A percentile compares a stretch with the other conserved stretches of the same genome.
These are phyloP conservation scores for Oxystoma pomonae DNA, from an alignment of 2,888 invertebrate genomes.

Conservation along the genomic window DNA sequence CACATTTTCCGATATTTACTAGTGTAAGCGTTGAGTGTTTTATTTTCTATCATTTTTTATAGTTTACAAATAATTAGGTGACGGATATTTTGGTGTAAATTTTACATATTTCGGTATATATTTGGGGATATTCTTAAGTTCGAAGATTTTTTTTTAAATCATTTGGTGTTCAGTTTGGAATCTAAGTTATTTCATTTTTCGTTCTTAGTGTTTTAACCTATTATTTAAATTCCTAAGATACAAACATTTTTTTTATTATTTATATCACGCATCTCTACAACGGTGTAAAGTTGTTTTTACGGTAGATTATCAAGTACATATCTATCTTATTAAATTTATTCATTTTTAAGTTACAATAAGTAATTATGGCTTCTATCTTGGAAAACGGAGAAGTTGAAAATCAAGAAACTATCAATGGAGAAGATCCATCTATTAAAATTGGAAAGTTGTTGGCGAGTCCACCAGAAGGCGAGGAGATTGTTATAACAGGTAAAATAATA, in stretches of 20 bases:
- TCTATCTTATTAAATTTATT: too few relatives aligned
- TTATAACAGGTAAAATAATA: constrained; percentile 63
- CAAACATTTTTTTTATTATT: too few relatives aligned
- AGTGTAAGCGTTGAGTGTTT: background rate
- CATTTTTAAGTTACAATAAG: too few relatives aligned
- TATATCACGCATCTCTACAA: too few relatives aligned
- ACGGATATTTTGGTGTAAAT: background rate
- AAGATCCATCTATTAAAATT: constrained; percentile 10
- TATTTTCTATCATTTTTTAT: background rate
- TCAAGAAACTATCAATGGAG: background rate
- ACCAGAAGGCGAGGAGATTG: constrained; percentile 59
- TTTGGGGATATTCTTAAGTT: background rate
- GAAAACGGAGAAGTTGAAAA: background rate
- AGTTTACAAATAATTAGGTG: background rate
- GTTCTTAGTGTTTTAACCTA: too few relatives aligned
- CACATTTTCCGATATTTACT: background rate
- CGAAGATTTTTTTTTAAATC: background rate
- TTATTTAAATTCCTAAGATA: too few relatives aligned
- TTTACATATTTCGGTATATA: background rate
- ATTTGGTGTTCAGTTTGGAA: background rate
- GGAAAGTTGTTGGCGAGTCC: constrained; percentile 51
- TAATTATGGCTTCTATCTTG: background rate
- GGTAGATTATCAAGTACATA: too few relatives aligned
- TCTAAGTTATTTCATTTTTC: background rate
- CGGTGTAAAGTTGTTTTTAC: too few relatives aligned